These are phyloP conservation scores for Chrosomus eos DNA, from an alignment of 2,797 vertebrate genomes.

Conservation along the genomic window DNA sequence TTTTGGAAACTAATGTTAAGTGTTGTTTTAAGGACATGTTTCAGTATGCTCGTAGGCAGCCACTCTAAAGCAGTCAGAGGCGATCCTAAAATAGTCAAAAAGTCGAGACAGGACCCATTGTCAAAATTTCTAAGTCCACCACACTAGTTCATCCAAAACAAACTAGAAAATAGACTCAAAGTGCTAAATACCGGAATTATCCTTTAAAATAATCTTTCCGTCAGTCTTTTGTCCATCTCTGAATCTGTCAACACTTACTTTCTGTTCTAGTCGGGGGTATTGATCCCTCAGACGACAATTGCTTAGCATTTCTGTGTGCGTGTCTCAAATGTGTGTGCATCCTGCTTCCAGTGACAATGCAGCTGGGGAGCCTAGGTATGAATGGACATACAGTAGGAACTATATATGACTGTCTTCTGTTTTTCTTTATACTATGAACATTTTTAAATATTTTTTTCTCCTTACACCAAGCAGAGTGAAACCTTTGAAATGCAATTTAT, in stretches of 20 bases:
- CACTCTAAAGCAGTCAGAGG: too few relatives aligned
- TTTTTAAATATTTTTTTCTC: too few relatives aligned
- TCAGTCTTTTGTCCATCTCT: conserved; percentile 41
- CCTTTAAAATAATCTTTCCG: conserved; percentile 44
- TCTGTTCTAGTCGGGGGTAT: conserved; percentile 52
- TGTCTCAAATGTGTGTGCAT: conserved; percentile 26
- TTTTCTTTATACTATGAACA: not conserved
- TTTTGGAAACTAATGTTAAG: too few relatives aligned
- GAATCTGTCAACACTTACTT: conserved; percentile 47
- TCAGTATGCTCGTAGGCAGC: too few relatives aligned
- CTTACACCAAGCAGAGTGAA: not conserved
- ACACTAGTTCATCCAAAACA: too few relatives aligned
- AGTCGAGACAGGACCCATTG: too few relatives aligned
- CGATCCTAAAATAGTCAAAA: too few relatives aligned
- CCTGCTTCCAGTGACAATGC: not conserved
- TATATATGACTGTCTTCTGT: not conserved
- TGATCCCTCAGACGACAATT: conserved; percentile 41
- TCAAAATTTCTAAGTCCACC: too few relatives aligned
- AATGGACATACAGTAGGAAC: not conserved
- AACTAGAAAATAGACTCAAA: too few relatives aligned
- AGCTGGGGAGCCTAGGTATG: not conserved
- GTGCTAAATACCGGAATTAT: too few relatives aligned
- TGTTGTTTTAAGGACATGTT: too few relatives aligned
- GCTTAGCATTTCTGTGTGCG: conserved; percentile 44
- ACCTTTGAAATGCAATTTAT: not conserved